Conservation (phyloP, 2,888 invertebrate genomes). For the Phortica okadai region DNA sequence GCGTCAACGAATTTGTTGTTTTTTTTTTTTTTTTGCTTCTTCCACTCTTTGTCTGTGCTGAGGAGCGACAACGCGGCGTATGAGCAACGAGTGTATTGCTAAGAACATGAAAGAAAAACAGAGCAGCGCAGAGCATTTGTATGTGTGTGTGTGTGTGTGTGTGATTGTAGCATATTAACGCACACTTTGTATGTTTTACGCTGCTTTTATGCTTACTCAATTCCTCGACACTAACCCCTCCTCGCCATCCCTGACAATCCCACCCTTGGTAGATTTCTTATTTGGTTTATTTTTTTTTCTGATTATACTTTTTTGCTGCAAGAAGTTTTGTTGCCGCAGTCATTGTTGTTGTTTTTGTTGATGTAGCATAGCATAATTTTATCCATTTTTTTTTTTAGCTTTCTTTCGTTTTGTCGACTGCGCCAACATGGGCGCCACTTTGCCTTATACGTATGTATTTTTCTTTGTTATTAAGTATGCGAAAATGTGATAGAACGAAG, state of each 20-base stretch:
- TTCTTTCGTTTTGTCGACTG: neutral
- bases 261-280: neutral
- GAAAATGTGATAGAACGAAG: neutral
- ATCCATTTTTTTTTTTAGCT: neutral
- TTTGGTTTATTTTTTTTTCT: neutral
- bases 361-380: neutral
- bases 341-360: neutral
- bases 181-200: constrained; percentile 38
- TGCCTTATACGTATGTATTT: constrained; percentile 4
- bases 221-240: neutral
- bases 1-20: neutral
- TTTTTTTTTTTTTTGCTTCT: neutral
- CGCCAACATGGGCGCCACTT: constrained; percentile 16
- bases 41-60: neutral
- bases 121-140: neutral
- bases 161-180: constrained; percentile 32
- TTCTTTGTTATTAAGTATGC: constrained; percentile 18
- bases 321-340: constrained; percentile 4
- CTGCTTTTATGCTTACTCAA: constrained; percentile 30
- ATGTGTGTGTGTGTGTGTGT: constrained; percentile 23
- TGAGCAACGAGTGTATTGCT: constrained; percentile 51
- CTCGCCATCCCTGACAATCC: neutral
- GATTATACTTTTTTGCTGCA: neutral
- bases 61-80: constrained; percentile 54
- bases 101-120: neutral